Evolutionary conservation across 2,113 vertebrate genomes (phyloP).

Genomic region (Brachionichthys hirsutus): DNA sequence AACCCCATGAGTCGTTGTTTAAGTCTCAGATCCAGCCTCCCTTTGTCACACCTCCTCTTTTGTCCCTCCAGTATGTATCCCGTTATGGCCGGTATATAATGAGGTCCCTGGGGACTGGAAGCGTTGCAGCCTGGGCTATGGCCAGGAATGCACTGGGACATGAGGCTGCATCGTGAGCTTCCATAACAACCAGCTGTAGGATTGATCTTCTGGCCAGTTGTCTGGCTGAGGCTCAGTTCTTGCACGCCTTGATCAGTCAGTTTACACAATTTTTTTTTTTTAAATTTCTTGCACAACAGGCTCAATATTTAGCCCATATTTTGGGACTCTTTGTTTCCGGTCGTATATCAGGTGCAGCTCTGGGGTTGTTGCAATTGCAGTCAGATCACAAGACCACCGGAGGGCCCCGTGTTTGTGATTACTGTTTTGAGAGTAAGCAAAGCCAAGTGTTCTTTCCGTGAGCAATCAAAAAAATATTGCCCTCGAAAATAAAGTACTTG

Average conservation of each 20-base stretch:
- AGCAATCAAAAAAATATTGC: too few relatives aligned
- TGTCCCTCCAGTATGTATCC: neutral
- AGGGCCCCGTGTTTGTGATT: neutral
- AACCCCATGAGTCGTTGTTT: neutral
- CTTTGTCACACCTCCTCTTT: constrained; percentile 7
- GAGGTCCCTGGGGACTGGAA: constrained; percentile 4
- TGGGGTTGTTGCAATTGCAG: neutral
- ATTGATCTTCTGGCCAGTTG: constrained; percentile 4
- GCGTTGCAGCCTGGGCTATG: neutral
- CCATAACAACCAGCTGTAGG: constrained; percentile 8
- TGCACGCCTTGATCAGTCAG: neutral
- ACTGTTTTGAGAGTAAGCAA: neutral
- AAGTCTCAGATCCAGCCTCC: neutral
- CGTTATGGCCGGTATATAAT: constrained; percentile 5
- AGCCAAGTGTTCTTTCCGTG: neutral
- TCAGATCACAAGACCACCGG: neutral
- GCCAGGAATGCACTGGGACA: constrained; percentile 15
- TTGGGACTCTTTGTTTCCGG: too few relatives aligned
- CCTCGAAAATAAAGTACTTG: too few relatives aligned
- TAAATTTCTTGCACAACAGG: too few relatives aligned
- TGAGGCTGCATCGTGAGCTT: neutral
- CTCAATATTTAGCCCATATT: too few relatives aligned
- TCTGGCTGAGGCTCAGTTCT: constrained; percentile 5
- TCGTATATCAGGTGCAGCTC: neutral
- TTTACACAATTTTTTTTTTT: neutral